phyloP scores from a whole-genome alignment of 1,140 invertebrate species.

The Cyclargus thomasi region DNA sequence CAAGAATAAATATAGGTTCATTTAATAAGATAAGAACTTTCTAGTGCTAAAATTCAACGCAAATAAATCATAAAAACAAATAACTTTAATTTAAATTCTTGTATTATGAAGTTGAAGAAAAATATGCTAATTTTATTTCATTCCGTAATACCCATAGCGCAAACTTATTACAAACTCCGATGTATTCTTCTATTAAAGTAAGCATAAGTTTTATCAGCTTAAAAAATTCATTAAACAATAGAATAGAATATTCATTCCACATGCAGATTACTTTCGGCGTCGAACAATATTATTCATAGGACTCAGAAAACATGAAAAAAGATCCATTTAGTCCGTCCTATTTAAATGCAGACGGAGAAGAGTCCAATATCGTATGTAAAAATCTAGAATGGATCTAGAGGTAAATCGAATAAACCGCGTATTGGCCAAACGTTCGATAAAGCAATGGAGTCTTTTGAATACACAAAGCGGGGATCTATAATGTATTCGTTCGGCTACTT shows the following conservation, averaged over 20 bases:
- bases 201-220: slow-evolving; percentile 10
- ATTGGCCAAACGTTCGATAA: slow-evolving; percentile 31
- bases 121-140: slow-evolving; percentile 11
- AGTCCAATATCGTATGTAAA: slow-evolving; percentile 51
- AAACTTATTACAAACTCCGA: slow-evolving; percentile 7
- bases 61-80: slow-evolving; percentile 1
- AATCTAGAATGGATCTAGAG: slow-evolving; percentile 30
- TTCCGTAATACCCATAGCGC: slow-evolving; percentile 7
- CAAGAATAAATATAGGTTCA: background rate
- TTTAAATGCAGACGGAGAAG: slow-evolving; percentile 41
- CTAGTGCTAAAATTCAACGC: background rate
- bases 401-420: slow-evolving; percentile 34
- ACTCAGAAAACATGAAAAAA: slow-evolving; percentile 13
- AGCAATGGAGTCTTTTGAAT: slow-evolving; percentile 10
- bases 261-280: slow-evolving; percentile 11
- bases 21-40: too few species aligned
- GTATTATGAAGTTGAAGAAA: slow-evolving; percentile 13
- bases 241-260: slow-evolving; percentile 14
- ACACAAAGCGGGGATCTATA: slow-evolving; percentile 21
- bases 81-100: slow-evolving; percentile 11
- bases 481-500: slow-evolving; percentile 18
- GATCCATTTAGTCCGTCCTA: slow-evolving; percentile 24
- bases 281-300: slow-evolving; percentile 18
- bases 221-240: slow-evolving; percentile 10
- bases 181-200: slow-evolving; percentile 13